Percentiles rank a stretch among this genome's conserved stretches.
phyloP scores from a whole-genome alignment of 2,113 vertebrate species.

The Zeus faber region DNA sequence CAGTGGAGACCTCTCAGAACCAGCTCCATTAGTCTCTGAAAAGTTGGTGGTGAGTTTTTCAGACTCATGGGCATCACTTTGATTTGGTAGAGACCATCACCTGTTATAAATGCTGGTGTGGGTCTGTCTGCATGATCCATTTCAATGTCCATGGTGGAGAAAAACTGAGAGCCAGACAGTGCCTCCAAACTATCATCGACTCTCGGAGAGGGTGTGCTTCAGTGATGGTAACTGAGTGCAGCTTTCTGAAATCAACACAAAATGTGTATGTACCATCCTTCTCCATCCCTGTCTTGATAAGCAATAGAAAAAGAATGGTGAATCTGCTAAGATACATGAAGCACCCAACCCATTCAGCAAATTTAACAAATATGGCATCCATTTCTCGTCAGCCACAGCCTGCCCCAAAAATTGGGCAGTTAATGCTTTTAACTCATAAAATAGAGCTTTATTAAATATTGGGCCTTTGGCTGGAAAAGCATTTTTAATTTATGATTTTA shows the following conservation, averaged over 20 bases:
- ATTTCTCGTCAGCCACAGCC: too few species aligned
- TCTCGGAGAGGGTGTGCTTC: constrained; percentile 21
- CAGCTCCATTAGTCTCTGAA: constrained; percentile 30
- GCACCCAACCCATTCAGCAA: too few species aligned
- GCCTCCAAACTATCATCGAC: constrained; percentile 16
- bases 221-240: constrained; percentile 20
- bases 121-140: constrained; percentile 6
- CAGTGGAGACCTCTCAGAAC: constrained; percentile 18
- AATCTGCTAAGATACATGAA: too few species aligned
- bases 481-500: too few species aligned
- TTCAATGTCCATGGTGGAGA: constrained; percentile 23
- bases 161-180: constrained; percentile 24
- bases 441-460: too few species aligned
- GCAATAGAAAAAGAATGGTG: too few species aligned
- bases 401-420: too few species aligned
- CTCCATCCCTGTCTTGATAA: too few species aligned
- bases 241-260: constrained; percentile 20
- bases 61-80: constrained; percentile 32
- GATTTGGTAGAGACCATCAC: constrained; percentile 16
- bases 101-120: constrained; percentile 20
- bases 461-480: too few species aligned
- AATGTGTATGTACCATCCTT: constrained; percentile 21
- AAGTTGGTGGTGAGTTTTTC: constrained; percentile 16
- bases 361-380: too few species aligned
- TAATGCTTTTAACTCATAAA: too few species aligned